These are phyloP conservation scores for Nannobrachium achirus DNA, from an alignment of 2,113 vertebrate genomes.

Conservation along the genomic window DNA sequence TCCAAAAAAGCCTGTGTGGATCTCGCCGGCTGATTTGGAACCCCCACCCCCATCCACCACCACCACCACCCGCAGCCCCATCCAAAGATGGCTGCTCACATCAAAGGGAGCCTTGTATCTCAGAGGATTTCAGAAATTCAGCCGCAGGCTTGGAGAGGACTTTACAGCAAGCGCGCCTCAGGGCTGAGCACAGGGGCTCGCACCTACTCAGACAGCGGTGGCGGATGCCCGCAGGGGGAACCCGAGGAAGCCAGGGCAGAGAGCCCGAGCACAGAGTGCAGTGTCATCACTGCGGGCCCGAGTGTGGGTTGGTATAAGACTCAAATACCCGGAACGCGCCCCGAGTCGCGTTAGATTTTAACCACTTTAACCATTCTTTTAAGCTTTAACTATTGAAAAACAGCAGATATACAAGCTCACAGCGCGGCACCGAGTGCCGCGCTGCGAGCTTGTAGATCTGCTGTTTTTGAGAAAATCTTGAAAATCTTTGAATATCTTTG, in stretches of 20 bases:
- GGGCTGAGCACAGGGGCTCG: slow-evolving; percentile 55
- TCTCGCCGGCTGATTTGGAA: slow-evolving; percentile 42
- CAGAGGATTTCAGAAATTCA: slow-evolving; percentile 74
- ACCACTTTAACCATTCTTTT: too few relatives aligned
- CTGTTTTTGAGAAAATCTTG: too few relatives aligned
- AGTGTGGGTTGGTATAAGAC: too few relatives aligned
- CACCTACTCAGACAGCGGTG: slow-evolving; percentile 57
- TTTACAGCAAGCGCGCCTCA: slow-evolving; percentile 73
- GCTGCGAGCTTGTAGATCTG: too few relatives aligned
- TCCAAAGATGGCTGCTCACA: slow-evolving; percentile 77
- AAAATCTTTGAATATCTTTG: too few relatives aligned
- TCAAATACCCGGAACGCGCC: too few relatives aligned
- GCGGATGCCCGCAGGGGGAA: slow-evolving; percentile 64
- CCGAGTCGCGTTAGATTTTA: too few relatives aligned
- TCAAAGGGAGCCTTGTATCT: slow-evolving; percentile 77
- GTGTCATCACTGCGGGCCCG: slow-evolving; percentile 26
- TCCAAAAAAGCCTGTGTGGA: slow-evolving; percentile 21
- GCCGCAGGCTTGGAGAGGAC: slow-evolving; percentile 71
- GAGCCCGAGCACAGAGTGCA: slow-evolving; percentile 20
- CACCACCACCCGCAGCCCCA: slow-evolving; percentile 61
- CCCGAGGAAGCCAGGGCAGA: slow-evolving; percentile 36
- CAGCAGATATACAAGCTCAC: too few relatives aligned
- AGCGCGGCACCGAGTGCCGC: too few relatives aligned
- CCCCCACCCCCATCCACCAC: neutral
- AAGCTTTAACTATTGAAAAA: too few relatives aligned